These are phyloP conservation scores for Heliconius hortense DNA, from an alignment of 2,888 invertebrate genomes.

Conservation along the genomic window DNA sequence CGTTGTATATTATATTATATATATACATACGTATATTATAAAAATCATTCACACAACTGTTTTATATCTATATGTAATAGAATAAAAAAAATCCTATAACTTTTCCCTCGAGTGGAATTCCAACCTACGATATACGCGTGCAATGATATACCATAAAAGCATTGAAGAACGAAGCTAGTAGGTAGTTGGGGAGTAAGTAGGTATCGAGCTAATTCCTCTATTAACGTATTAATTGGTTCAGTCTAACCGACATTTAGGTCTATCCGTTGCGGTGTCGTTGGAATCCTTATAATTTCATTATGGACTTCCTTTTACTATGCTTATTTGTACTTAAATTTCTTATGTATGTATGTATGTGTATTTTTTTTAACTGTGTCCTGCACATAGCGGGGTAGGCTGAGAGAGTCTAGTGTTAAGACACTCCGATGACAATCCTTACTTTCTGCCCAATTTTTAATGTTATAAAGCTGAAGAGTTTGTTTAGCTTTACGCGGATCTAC, in stretches of 20 bases:
- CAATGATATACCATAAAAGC: neutral
- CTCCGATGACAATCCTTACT: no score
- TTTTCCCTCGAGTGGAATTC: no score
- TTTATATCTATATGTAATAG: no score
- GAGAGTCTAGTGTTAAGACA: no score
- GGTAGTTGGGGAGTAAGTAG: neutral
- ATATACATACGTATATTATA: no score
- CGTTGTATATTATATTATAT: no score
- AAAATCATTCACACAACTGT: no score
- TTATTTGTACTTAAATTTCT: neutral
- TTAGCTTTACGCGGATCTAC: no score
- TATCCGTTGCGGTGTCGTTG: constrained; percentile 28
- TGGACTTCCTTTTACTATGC: neutral
- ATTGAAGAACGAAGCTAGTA: neutral
- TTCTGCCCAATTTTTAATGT: no score
- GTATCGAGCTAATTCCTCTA: neutral
- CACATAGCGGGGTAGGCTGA: no score
- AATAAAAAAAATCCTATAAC: no score
- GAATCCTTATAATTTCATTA: constrained; percentile 35
- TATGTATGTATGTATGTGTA: neutral
- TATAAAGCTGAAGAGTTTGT: no score
- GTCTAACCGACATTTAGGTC: constrained; percentile 32
- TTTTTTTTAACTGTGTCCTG: neutral
- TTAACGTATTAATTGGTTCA: constrained; percentile 33
- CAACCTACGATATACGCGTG: neutral